phyloP scores from a whole-genome alignment of 1,140 invertebrate species.

The Orchestia grillus region DNA sequence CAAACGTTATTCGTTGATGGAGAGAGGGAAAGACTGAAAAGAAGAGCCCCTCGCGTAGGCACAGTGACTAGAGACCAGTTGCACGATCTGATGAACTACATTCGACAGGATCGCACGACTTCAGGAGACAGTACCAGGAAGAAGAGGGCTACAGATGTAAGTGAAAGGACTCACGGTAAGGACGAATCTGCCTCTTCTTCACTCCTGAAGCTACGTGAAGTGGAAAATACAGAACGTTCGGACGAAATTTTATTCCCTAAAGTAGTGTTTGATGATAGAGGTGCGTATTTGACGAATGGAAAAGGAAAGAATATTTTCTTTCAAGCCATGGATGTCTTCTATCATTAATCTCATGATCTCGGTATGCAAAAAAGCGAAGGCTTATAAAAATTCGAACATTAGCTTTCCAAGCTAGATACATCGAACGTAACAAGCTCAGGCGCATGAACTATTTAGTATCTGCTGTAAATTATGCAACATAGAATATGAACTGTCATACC shows the following conservation, averaged over 20 bases:
- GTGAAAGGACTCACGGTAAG: background rate
- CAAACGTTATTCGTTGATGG: slow-evolving; percentile 17
- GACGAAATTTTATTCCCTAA: background rate
- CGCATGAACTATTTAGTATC: no score
- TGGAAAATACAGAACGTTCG: background rate
- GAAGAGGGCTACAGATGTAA: background rate
- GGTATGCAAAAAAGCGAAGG: background rate
- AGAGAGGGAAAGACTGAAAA: background rate
- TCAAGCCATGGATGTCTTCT: background rate
- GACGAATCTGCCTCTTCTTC: background rate
- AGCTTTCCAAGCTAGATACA: background rate
- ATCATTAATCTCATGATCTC: background rate
- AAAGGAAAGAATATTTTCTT: slow-evolving; percentile 38
- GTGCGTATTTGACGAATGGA: background rate
- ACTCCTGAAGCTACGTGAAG: background rate
- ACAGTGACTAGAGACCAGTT: background rate
- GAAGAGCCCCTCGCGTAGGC: background rate
- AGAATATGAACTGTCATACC: no score
- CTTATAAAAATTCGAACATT: background rate
- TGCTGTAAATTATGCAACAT: no score
- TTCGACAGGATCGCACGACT: background rate
- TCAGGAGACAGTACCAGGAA: background rate
- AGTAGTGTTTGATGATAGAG: background rate
- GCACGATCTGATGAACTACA: background rate
- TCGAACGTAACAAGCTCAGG: background rate